Conservation (phyloP, 1,140 invertebrate species). For the Macrostomum lignano region DNA sequence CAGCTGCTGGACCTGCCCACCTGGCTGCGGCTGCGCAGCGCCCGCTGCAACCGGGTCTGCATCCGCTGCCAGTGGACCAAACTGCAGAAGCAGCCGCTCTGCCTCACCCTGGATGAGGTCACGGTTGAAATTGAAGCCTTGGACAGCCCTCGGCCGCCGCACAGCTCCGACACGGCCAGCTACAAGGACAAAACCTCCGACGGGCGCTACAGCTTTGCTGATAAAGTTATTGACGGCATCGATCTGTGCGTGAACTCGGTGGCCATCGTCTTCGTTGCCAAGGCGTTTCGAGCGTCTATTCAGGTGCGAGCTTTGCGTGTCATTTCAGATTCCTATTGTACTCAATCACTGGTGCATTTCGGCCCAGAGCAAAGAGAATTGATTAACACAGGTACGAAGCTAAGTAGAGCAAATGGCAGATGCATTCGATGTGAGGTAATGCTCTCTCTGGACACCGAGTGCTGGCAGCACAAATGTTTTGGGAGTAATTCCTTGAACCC, state of each 20-base stretch:
- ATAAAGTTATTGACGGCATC: conserved; percentile 88
- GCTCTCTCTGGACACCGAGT: too few relatives aligned
- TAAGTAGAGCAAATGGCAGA: too few relatives aligned
- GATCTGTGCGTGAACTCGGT: conserved; percentile 76
- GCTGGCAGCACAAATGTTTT: too few relatives aligned
- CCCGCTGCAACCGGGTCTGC: conserved; percentile 69
- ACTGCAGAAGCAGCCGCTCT: too few relatives aligned
- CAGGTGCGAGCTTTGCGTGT: too few relatives aligned
- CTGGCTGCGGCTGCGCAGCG: conserved; percentile 65
- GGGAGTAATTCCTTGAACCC: too few relatives aligned
- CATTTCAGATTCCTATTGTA: too few relatives aligned
- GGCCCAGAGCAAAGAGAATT: too few relatives aligned
- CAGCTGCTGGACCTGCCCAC: conserved; percentile 75
- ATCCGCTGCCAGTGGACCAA: too few relatives aligned
- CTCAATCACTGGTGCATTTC: too few relatives aligned
- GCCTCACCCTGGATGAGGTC: conserved; percentile 36
- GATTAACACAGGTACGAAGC: too few relatives aligned
- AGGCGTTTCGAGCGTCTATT: conserved; percentile 67
- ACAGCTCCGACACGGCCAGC: conserved; percentile 25
- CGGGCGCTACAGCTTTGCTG: conserved; percentile 57
- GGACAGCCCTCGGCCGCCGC: conserved; percentile 37
- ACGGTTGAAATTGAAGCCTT: conserved; percentile 31
- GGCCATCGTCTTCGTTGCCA: conserved; percentile 62
- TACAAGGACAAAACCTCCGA: conserved; percentile 14
- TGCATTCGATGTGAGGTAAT: too few relatives aligned